These are phyloP conservation scores for Gyrodactylus bullatarudis DNA, from an alignment of 1,140 invertebrate genomes.

Conservation along the genomic window DNA sequence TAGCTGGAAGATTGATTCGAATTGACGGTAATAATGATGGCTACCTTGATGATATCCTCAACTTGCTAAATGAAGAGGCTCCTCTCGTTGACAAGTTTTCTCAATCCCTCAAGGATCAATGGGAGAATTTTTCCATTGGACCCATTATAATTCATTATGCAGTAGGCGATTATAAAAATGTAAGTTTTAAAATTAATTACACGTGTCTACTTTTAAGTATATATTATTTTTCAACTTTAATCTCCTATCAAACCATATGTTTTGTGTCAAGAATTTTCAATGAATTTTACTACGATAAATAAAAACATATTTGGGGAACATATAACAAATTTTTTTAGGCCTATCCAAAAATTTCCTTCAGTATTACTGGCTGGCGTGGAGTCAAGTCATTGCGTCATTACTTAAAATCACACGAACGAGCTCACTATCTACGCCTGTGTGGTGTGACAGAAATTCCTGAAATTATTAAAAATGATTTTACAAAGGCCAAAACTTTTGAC, in stretches of 20 bases:
- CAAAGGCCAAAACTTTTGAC: too few species aligned
- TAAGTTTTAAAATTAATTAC: background rate
- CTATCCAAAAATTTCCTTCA: background rate
- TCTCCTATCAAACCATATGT: too few species aligned
- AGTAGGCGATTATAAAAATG: too few species aligned
- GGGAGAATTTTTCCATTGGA: background rate
- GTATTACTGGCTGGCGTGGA: constrained; percentile 5
- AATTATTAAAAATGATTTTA: too few species aligned
- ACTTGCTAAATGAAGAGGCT: background rate
- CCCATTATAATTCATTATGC: constrained; percentile 1
- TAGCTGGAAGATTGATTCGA: background rate
- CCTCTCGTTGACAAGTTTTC: constrained; percentile 1
- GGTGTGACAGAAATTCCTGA: background rate
- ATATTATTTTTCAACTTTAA: background rate
- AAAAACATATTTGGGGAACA: too few species aligned
- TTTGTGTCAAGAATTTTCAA: too few species aligned
- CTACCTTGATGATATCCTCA: background rate
- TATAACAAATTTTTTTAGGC: background rate
- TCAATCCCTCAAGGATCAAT: background rate
- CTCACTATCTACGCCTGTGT: background rate
- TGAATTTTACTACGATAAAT: too few species aligned
- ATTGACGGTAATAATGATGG: background rate
- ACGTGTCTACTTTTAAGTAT: background rate
- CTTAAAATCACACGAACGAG: background rate
- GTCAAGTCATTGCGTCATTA: background rate